Base-by-base conservation (phyloP, 2,113 vertebrate genomes). In the Microtus richardsoni region DNA sequence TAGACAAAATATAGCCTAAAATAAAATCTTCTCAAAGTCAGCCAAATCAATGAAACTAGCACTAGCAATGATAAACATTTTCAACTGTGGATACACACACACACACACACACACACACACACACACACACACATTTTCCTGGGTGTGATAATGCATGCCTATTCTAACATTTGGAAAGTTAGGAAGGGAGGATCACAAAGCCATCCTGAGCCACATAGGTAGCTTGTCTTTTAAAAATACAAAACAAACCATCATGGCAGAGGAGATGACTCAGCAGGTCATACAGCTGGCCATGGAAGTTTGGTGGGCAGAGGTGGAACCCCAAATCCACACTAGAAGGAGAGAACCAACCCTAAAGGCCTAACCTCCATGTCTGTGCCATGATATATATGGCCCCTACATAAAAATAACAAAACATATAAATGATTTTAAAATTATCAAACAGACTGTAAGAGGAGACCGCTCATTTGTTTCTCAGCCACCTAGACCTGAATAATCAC, bases 21-120 rank as follows among this genome's bases (percentile, higher is more conserved):
- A 91, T 70, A 95, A 95, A 94, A 89, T 77, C 26, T 94, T 95
- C 68, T 91, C 78, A 90, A 87, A 88, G 89, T 94, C 24, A 94
- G 87, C 70, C 28, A 94, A 89, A 83, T 93, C 41, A 26, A 91
- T 64, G 14, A 94, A 94, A 84, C 5, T 70, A 82, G 73, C 74
- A 49, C 5, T 70, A 82, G 73, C 70, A 49, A 11, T 54, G 3
- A 2, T 54, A 88, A 90, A 33, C 3, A 44, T 84, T 84, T 68
- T 87, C 8, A 26, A 36, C 52, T 77, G 64, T 33, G 54, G 5
- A 54, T 5, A 54, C 14, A 33, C 30, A 66, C 14, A 33, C 5
- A 33, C 14, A 33, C 10, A 17, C 30, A 33, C 14, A 33, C 10
- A 17, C 30, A 0, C 9, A 17, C 16, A 0, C 19, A 19, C 54